A percentile compares a stretch with the other conserved stretches of the same genome.
phyloP scores from a whole-genome alignment of 2,113 vertebrate genomes.

The Aphyosemion australe region DNA sequence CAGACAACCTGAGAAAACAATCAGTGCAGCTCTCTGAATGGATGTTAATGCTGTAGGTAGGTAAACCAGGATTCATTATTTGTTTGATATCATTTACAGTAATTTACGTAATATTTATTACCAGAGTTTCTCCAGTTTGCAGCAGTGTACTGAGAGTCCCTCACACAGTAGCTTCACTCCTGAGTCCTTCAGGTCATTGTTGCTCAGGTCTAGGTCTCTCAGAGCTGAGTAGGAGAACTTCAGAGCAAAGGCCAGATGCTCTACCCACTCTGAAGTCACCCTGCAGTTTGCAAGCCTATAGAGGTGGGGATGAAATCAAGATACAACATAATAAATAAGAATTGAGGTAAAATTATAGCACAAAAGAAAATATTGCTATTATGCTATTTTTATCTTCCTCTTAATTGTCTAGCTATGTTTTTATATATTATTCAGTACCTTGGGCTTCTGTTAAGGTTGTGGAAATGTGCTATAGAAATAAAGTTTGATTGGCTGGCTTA shows the following conservation, averaged over 20 bases:
- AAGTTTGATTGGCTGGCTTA: too few species aligned
- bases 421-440: too few species aligned
- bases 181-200: constrained; percentile 58
- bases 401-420: too few species aligned
- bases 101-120: constrained; percentile 3
- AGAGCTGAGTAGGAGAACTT: constrained; percentile 34
- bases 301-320: background rate
- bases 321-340: background rate
- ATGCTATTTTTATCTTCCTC: too few species aligned
- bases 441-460: too few species aligned
- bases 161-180: constrained; percentile 40
- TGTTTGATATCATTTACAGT: too few species aligned
- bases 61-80: too few species aligned
- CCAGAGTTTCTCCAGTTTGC: constrained; percentile 57
- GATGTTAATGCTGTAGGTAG: too few species aligned
- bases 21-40: too few species aligned
- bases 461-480: too few species aligned
- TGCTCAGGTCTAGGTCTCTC: constrained; percentile 60
- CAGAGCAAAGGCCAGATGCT: constrained; percentile 41
- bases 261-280: constrained; percentile 42
- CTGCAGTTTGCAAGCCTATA: constrained; percentile 60
- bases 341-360: too few species aligned
- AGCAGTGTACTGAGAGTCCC: constrained; percentile 48
- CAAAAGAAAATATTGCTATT: too few species aligned
- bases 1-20: constrained; percentile 42